Conservation (phyloP, 1,140 invertebrate species). For the Chironomus tepperi region DNA sequence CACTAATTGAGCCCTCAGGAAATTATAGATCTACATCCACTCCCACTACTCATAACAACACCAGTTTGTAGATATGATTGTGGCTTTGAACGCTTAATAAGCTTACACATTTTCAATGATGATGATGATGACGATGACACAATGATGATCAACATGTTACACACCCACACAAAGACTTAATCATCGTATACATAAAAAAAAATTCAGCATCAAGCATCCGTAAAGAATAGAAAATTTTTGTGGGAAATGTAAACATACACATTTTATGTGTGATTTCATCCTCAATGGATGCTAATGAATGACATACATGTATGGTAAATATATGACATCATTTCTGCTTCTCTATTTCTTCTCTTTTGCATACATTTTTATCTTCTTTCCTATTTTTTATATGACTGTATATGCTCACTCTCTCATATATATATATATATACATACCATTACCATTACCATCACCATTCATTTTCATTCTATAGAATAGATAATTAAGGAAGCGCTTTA, state of each 20-base stretch:
- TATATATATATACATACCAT: not conserved
- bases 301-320: not conserved
- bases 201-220: not conserved
- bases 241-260: not conserved
- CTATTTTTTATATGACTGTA: not conserved
- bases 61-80: not conserved
- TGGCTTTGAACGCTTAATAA: constrained; percentile 2
- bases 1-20: constrained; percentile 20
- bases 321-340: not conserved
- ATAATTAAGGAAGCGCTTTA: constrained; percentile 8
- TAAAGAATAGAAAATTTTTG: not conserved
- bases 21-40: not conserved
- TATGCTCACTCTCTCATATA: not conserved
- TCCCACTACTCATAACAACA: not conserved
- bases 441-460: constrained; percentile 3
- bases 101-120: not conserved
- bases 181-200: no score
- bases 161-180: no score
- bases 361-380: no score
- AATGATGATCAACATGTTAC: not conserved
- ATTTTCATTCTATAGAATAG: not conserved
- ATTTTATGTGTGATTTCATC: not conserved
- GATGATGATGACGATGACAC: not conserved
- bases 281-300: not conserved
- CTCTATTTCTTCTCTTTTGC: not conserved